Evolutionary conservation across 2,888 invertebrate species (phyloP).

Genomic region (Apamea sordens): DNA sequence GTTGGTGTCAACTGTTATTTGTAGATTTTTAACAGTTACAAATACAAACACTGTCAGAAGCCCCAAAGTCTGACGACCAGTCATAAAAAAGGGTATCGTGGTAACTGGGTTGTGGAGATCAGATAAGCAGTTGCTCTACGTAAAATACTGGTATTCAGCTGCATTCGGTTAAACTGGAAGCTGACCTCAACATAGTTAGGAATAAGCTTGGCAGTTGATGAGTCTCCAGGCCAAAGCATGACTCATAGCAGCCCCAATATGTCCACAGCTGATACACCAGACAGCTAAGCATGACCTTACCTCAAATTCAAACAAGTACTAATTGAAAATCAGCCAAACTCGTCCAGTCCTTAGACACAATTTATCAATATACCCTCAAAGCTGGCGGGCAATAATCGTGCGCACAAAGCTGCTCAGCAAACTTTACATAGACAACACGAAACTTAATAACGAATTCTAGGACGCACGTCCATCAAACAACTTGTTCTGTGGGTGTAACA

Average conservation of each 20-base stretch:
- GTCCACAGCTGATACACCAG: background rate
- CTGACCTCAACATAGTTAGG: background rate
- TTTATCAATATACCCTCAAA: constrained; percentile 26
- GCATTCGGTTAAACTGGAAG: background rate
- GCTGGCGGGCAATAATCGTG: constrained; percentile 33
- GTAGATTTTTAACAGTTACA: background rate
- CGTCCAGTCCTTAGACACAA: background rate
- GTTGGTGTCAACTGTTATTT: background rate
- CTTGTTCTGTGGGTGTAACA: constrained; percentile 60
- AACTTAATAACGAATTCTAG: constrained; percentile 61
- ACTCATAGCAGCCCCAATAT: background rate
- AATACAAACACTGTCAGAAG: no score
- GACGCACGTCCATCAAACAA: constrained; percentile 62
- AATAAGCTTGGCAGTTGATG: background rate
- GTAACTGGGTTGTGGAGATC: background rate
- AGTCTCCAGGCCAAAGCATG: background rate
- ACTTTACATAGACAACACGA: constrained; percentile 59
- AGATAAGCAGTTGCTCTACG: background rate
- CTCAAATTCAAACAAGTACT: background rate
- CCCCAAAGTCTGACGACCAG: background rate
- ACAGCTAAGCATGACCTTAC: background rate
- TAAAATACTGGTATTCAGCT: background rate
- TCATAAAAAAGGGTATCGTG: background rate
- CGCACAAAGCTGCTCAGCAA: constrained; percentile 32
- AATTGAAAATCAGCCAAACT: constrained; percentile 16